Evolutionary conservation across 2,888 invertebrate genomes (phyloP).

Genomic region (Agelastica alni): DNA sequence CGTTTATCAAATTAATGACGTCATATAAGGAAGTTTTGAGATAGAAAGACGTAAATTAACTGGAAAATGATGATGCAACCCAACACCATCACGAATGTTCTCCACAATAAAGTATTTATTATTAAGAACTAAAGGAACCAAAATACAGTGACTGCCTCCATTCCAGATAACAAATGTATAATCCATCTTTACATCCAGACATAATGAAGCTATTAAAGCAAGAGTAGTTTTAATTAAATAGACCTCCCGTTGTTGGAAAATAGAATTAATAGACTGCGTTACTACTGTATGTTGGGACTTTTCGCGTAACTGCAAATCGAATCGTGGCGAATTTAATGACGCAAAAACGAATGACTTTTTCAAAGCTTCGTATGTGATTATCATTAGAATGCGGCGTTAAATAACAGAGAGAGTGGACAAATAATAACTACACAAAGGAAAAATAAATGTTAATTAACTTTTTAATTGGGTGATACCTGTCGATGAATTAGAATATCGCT

Average conservation of each 20-base stretch:
- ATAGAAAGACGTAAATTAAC: slow-evolving; percentile 12
- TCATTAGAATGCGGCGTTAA: no score
- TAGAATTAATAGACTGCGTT: slow-evolving; percentile 21
- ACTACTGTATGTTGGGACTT: slow-evolving; percentile 16
- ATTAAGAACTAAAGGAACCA: slow-evolving; percentile 19
- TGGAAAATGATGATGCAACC: slow-evolving; percentile 10
- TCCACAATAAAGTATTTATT: slow-evolving; percentile 22
- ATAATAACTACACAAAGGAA: no score
- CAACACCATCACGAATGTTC: slow-evolving; percentile 6
- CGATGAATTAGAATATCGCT: no score
- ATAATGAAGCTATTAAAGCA: slow-evolving; percentile 31
- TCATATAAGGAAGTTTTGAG: slow-evolving; percentile 16
- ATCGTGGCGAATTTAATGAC: neutral
- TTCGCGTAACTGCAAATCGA: neutral
- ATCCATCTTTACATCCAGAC: slow-evolving; percentile 26
- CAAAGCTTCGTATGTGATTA: no score
- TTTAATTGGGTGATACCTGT: no score
- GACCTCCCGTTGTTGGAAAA: slow-evolving; percentile 24
- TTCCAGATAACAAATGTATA: slow-evolving; percentile 25
- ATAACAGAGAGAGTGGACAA: no score
- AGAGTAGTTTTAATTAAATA: slow-evolving; percentile 30
- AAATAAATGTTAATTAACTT: no score
- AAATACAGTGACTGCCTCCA: slow-evolving; percentile 22
- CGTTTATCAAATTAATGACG: slow-evolving; percentile 17
- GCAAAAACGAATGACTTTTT: no score